Base-by-base conservation (phyloP, 2,797 vertebrate genomes). In the Vespertilio murinus region DNA sequence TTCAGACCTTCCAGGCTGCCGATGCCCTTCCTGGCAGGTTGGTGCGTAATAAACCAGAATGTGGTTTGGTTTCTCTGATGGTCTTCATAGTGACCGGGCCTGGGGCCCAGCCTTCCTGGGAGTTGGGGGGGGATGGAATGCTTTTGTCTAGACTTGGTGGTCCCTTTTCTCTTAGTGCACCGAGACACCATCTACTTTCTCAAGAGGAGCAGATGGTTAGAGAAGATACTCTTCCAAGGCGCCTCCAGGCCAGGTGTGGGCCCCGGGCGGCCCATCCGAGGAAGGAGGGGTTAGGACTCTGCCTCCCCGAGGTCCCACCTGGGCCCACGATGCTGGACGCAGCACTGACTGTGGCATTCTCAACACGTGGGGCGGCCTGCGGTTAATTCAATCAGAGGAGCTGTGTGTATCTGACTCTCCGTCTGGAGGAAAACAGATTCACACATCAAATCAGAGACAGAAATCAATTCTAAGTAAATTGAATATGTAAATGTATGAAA, bases 341-440 rank as follows among this genome's bases (percentile, higher is more conserved):
- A 8, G 59, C 28, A 18, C 33, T 35, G 14, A 56, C 6, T 9
- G 17, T 4, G 12, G 22, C n/a, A 30, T 56, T 56, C 49, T 64
- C 35, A 16, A 6, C 18, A 17, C 20, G n/a, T 0, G 11, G 45
- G 45, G 61, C 78, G 83, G 64, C 25, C 17, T n/a, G 5, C 6
- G 25, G 30, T 45, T 95, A 49, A 90, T 79, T 74, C 61, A 81
- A 77, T 70, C 70, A 78, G 8, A 22, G 33, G 49, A 78, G 47
- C 42, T 54, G 38, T 45, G 33, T n/a, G 6, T n/a, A 13, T 20
- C 61, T 79, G 85, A 16, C 47, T 93, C 59, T 86, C 71, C 3
- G 1, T 38, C 71, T 87, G 81, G 47, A 78, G 69, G 78, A 88
- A 89, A 74, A 71, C 56, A 78, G 90, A 52, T 78, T 49, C 45